These are phyloP conservation scores for Carassius auratus DNA, from an alignment of 2,113 vertebrate genomes.

Conservation along the genomic window DNA sequence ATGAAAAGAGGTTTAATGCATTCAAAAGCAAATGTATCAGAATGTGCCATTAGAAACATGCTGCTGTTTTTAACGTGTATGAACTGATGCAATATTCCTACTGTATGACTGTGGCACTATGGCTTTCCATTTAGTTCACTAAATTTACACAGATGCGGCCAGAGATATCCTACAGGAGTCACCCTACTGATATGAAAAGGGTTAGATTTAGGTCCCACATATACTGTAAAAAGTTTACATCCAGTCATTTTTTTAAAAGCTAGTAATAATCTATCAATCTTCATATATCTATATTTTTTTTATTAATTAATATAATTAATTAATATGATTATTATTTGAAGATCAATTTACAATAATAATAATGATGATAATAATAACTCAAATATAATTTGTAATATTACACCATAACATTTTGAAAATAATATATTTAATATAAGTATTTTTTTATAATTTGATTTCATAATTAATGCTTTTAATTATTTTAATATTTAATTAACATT, in stretches of 20 bases:
- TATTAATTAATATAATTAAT: too few relatives aligned
- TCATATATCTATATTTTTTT: background rate
- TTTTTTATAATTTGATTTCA: too few relatives aligned
- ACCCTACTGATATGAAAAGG: background rate
- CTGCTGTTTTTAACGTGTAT: slow-evolving; percentile 26
- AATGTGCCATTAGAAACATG: slow-evolving; percentile 33
- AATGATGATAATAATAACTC: background rate
- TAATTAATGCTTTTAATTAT: background rate
- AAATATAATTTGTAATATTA: background rate
- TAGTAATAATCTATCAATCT: background rate
- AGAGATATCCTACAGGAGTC: background rate
- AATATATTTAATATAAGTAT: background rate
- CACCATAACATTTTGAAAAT: background rate
- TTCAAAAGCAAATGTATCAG: slow-evolving; percentile 12
- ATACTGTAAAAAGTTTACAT: background rate
- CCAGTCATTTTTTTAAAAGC: background rate
- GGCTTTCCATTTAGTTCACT: slow-evolving; percentile 14
- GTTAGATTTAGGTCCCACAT: background rate
- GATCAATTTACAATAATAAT: background rate
- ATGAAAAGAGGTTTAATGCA: slow-evolving; percentile 31
- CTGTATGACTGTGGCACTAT: background rate
- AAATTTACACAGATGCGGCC: slow-evolving; percentile 29
- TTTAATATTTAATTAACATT: background rate
- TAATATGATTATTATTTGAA: background rate
- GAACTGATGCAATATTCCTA: slow-evolving; percentile 1